phyloP scores from a whole-genome alignment of 2,888 invertebrate species.

The Limnephilus rhombicus region DNA sequence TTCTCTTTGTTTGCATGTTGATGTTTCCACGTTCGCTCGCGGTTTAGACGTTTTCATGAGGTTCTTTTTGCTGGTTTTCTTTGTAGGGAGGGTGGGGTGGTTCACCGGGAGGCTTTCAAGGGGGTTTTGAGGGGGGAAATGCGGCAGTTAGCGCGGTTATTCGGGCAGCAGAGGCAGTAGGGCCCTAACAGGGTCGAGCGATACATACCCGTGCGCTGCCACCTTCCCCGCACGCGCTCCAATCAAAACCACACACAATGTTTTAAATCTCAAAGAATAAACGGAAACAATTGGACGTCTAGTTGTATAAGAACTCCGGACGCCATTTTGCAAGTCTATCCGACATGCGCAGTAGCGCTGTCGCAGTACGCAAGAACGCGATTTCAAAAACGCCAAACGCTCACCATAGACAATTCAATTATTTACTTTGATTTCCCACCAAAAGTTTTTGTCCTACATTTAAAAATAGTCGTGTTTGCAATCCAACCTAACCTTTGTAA shows the following conservation, averaged over 20 bases:
- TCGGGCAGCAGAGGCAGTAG: conserved; percentile 41
- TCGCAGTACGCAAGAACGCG: conserved; percentile 54
- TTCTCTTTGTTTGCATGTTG: background rate
- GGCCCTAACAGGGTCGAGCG: conserved; percentile 28
- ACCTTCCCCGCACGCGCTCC: conserved; percentile 19
- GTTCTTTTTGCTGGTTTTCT: background rate
- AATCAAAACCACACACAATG: conserved; percentile 14
- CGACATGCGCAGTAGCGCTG: conserved; percentile 50
- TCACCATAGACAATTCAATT: conserved; percentile 20
- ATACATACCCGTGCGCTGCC: conserved; percentile 18
- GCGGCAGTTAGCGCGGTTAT: conserved; percentile 41
- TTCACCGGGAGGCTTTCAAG: background rate
- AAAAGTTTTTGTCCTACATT: background rate
- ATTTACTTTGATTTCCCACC: conserved; percentile 28
- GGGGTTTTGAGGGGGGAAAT: conserved; percentile 34
- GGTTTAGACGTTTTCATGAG: conserved; percentile 9
- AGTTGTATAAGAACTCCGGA: background rate
- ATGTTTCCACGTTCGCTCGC: background rate
- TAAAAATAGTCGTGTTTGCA: background rate
- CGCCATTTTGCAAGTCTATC: conserved; percentile 40
- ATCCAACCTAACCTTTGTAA: background rate
- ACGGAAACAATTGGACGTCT: conserved; percentile 16
- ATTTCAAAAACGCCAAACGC: background rate
- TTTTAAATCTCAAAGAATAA: conserved; percentile 21
- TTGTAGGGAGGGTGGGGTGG: background rate